phyloP scores from a whole-genome alignment of 2,888 invertebrate species.

The Zygaena filipendulae region DNA sequence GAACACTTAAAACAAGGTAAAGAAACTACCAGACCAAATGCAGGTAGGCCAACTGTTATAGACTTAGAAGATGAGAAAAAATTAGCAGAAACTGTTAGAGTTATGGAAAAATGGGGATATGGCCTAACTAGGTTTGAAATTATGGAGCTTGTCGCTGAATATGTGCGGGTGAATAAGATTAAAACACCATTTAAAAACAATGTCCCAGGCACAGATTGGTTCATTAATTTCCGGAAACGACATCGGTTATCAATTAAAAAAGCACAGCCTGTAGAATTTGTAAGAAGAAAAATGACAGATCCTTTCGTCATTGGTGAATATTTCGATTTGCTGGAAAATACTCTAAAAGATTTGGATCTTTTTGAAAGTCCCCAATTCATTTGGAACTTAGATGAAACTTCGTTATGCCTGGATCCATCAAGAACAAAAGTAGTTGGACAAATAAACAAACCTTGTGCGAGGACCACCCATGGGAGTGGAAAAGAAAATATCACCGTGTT shows the following conservation, averaged over 20 bases:
- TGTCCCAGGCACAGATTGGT: constrained; percentile 17
- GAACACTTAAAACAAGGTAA: too few relatives aligned
- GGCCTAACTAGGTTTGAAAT: constrained; percentile 22
- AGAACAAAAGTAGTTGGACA: constrained; percentile 12
- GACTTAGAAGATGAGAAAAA: constrained; percentile 17
- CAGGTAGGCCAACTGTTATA: constrained; percentile 19
- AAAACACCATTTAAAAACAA: constrained; percentile 14
- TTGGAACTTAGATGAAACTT: constrained; percentile 13
- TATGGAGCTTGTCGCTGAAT: constrained; percentile 10
- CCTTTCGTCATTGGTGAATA: constrained; percentile 6
- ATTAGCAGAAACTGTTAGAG: constrained; percentile 16
- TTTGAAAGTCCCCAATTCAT: constrained; percentile 1
- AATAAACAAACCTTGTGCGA: constrained; percentile 3
- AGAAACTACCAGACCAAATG: constrained; percentile 13
- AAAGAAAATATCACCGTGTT: constrained; percentile 17
- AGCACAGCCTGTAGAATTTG: constrained; percentile 4
- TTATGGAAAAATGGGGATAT: constrained; percentile 24
- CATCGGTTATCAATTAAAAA: constrained; percentile 14
- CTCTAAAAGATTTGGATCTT: constrained; percentile 7
- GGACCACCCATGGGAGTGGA: constrained; percentile 9
- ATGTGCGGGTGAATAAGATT: too few relatives aligned
- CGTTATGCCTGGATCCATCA: constrained; percentile 12
- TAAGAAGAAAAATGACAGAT: constrained; percentile 7
- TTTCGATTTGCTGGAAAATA: constrained; percentile 4
- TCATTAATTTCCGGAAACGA: constrained; percentile 14